Evolutionary conservation across 2,888 invertebrate genomes (phyloP).

Genomic region (Lasioglossum figueresi): DNA sequence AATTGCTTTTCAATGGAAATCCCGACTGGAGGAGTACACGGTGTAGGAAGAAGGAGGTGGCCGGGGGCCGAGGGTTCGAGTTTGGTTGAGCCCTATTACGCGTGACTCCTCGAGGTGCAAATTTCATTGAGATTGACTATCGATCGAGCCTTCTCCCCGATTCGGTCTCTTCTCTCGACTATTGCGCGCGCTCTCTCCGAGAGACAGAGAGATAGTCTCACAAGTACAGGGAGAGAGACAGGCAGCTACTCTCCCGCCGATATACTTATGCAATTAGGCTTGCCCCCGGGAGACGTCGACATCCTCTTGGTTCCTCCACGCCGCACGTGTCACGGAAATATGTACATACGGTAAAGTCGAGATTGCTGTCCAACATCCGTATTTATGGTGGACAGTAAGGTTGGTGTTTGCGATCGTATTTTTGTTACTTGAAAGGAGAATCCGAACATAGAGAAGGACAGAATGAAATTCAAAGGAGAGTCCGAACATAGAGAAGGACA

Average conservation of each 20-base stretch:
- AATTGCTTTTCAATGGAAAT: constrained; percentile 73
- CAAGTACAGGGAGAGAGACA: background rate
- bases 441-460: too few relatives aligned
- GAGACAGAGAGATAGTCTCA: too few relatives aligned
- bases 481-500: too few relatives aligned
- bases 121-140: constrained; percentile 74
- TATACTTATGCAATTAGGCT: constrained; percentile 70
- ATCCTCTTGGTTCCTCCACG: constrained; percentile 32
- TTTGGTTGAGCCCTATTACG: constrained; percentile 66
- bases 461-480: too few relatives aligned
- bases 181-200: background rate
- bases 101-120: constrained; percentile 71
- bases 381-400: too few relatives aligned
- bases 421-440: too few relatives aligned
- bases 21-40: constrained; percentile 36
- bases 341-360: too few relatives aligned
- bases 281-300: constrained; percentile 39
- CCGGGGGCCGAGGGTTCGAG: constrained; percentile 21
- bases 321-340: background rate
- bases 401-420: too few relatives aligned
- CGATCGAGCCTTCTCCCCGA: constrained; percentile 59
- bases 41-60: constrained; percentile 11
- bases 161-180: constrained; percentile 25
- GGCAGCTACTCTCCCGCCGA: constrained; percentile 22
- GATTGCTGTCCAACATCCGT: too few relatives aligned